phyloP scores from a whole-genome alignment of 2,888 invertebrate genomes.

The Caenorhabditis panamensis region DNA sequence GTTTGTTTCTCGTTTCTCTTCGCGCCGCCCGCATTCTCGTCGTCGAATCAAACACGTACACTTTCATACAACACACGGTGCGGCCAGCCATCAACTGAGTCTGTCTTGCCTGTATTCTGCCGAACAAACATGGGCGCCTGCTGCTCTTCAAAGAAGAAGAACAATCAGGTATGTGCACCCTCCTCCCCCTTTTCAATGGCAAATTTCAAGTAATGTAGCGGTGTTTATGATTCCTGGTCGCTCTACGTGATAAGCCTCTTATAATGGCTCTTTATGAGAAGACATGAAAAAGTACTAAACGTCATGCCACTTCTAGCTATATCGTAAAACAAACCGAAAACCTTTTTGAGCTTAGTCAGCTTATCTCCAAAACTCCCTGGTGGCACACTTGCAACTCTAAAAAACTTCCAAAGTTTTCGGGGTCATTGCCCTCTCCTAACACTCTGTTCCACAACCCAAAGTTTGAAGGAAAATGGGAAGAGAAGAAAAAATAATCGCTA shows the following conservation, averaged over 20 bases:
- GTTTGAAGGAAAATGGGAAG: slow-evolving; percentile 17
- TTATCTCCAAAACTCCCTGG: slow-evolving; percentile 20
- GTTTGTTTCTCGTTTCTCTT: slow-evolving; percentile 62
- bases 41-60: slow-evolving; percentile 60
- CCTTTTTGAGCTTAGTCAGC: background rate
- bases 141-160: slow-evolving; percentile 70
- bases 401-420: background rate
- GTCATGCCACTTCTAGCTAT: slow-evolving; percentile 27
- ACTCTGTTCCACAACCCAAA: slow-evolving; percentile 15
- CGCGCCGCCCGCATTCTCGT: slow-evolving; percentile 60
- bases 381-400: slow-evolving; percentile 5
- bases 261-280: slow-evolving; percentile 14
- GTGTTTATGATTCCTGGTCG: background rate
- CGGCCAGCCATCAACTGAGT: slow-evolving; percentile 53
- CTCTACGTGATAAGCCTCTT: slow-evolving; percentile 41
- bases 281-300: slow-evolving; percentile 1
- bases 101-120: slow-evolving; percentile 56
- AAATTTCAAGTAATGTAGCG: slow-evolving; percentile 18
- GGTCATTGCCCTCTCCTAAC: slow-evolving; percentile 16
- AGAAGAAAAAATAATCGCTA: slow-evolving; percentile 43
- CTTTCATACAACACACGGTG: slow-evolving; percentile 59
- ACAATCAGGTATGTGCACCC: slow-evolving; percentile 61
- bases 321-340: background rate
- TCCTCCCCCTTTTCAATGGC: slow-evolving; percentile 15
- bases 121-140: slow-evolving; percentile 69